phyloP scores from a whole-genome alignment of 2,113 vertebrate genomes.

The Ictidomys tridecemlineatus region DNA sequence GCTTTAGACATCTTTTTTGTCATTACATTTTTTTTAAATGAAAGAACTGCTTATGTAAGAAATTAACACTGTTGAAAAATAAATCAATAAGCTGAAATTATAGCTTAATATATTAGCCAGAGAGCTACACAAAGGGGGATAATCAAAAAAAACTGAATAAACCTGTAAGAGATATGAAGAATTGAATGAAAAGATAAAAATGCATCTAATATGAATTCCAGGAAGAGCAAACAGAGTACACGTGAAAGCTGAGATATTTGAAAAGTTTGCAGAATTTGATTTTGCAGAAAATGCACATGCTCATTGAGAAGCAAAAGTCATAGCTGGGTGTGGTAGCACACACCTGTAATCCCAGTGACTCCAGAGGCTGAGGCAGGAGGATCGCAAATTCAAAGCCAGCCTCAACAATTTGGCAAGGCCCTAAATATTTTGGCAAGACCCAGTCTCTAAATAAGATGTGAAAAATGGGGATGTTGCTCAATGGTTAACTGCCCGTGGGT shows the following conservation, averaged over 20 bases:
- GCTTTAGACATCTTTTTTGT: background rate
- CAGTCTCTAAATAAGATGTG: no score
- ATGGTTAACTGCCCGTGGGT: no score
- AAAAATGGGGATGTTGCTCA: no score
- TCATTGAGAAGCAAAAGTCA: background rate
- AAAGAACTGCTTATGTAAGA: background rate
- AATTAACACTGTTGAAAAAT: background rate
- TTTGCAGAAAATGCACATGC: background rate
- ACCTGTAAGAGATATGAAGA: background rate
- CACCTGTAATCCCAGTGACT: no score
- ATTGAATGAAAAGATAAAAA: background rate
- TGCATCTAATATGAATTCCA: conserved; percentile 1
- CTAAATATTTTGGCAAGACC: no score
- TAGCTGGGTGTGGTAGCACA: no score
- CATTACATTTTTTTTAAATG: background rate
- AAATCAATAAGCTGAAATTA: background rate
- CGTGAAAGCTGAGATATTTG: background rate
- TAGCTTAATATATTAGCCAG: background rate
- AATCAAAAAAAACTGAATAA: conserved; percentile 37
- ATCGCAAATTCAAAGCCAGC: no score
- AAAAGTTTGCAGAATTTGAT: background rate
- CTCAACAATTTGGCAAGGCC: no score
- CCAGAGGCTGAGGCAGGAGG: no score
- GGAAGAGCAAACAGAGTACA: background rate
- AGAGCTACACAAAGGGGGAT: background rate